phyloP scores from a whole-genome alignment of 1,140 invertebrate genomes.

The Medauroidea extradentata region DNA sequence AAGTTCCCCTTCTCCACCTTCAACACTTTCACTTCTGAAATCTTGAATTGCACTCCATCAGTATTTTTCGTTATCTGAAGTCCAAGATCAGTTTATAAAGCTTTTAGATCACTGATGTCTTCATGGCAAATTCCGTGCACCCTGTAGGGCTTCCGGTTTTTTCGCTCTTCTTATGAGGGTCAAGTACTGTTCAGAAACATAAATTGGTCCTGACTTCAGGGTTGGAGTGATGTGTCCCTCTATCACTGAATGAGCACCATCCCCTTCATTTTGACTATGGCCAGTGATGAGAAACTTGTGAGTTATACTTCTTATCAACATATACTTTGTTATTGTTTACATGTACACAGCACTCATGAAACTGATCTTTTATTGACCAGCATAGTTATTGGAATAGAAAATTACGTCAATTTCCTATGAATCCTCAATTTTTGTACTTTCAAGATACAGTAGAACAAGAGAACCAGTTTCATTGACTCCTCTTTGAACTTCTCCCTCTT shows the following conservation, averaged over 20 bases:
- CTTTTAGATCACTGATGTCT: conserved; percentile 26
- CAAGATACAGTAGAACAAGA: neutral
- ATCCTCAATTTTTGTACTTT: conserved; percentile 5
- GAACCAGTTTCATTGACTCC: conserved; percentile 14
- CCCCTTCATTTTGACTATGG: conserved; percentile 34
- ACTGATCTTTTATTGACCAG: too few species aligned
- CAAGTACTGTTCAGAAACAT: conserved; percentile 9
- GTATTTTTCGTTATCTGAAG: too few species aligned
- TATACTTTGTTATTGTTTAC: conserved; percentile 21
- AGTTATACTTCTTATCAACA: conserved; percentile 27
- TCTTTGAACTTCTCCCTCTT: conserved; percentile 13
- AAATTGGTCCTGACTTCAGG: too few species aligned
- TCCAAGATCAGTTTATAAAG: conserved; percentile 11
- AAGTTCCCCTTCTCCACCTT: too few species aligned
- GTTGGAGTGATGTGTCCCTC: conserved; percentile 15
- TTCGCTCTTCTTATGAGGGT: conserved; percentile 28
- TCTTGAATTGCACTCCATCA: too few species aligned
- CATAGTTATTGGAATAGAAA: conserved; percentile 21
- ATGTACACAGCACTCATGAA: conserved; percentile 28
- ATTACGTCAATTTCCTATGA: conserved; percentile 29
- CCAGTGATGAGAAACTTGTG: conserved; percentile 35
- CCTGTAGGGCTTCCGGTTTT: conserved; percentile 25
- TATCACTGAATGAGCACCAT: conserved; percentile 30
- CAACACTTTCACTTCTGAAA: too few species aligned
- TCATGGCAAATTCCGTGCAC: conserved; percentile 25